phyloP scores from a whole-genome alignment of 2,113 vertebrate species.

The Riparia riparia region DNA sequence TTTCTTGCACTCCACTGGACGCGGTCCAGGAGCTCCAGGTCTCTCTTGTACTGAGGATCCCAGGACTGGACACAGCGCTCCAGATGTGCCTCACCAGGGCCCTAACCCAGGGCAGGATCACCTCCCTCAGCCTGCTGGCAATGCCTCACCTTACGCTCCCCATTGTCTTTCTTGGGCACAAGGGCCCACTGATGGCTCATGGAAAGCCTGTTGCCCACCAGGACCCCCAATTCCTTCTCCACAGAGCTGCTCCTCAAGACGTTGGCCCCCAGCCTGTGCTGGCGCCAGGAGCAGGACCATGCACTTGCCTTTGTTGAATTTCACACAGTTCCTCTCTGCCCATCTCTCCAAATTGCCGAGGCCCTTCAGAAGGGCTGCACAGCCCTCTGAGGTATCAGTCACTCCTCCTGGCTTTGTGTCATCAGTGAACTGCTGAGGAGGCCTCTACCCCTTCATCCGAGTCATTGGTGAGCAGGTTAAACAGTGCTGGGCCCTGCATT shows the following conservation, averaged over 20 bases:
- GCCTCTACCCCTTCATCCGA: background rate
- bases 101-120: background rate
- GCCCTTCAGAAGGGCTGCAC: background rate
- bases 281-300: background rate
- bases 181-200: background rate
- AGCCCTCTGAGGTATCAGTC: background rate
- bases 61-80: background rate
- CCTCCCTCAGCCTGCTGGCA: background rate
- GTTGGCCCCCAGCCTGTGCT: background rate
- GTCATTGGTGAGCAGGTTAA: background rate
- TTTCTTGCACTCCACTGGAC: background rate
- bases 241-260: background rate
- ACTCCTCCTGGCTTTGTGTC: background rate
- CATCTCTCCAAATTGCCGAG: background rate
- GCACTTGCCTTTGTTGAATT: background rate
- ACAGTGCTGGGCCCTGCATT: background rate
- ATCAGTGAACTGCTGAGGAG: background rate
- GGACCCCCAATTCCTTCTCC: background rate
- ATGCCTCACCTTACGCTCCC: rapidly evolving
- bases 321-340: background rate
- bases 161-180: background rate
- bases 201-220: background rate
- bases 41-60: rapidly evolving
- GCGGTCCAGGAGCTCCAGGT: rapidly evolving
- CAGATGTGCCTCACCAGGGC: background rate